Conservation (phyloP, 2,888 invertebrate species). For the Lumbricus terrestris region DNA sequence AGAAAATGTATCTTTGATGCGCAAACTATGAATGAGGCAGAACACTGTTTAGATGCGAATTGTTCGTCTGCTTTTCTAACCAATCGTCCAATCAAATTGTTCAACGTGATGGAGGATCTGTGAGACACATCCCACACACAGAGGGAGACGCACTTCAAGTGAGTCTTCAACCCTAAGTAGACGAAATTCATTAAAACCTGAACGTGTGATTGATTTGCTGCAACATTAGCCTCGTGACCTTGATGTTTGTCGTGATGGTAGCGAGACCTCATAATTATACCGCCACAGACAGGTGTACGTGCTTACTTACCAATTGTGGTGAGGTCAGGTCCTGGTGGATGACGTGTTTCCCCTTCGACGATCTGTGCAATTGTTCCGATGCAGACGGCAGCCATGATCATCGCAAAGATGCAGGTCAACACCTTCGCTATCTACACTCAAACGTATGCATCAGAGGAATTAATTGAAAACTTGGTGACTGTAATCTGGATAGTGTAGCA, state of each 20-base stretch:
- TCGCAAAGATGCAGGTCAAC: constrained; percentile 48
- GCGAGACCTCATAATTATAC: neutral
- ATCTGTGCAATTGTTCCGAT: constrained; percentile 50
- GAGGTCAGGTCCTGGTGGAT: neutral
- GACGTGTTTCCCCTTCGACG: constrained; percentile 38
- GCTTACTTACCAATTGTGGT: neutral
- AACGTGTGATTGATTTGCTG: neutral
- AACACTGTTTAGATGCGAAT: neutral
- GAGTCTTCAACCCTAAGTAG: neutral
- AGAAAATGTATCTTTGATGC: too few species aligned
- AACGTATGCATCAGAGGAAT: too few species aligned
- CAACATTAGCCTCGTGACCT: too few species aligned
- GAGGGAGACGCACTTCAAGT: too few species aligned
- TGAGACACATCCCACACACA: neutral
- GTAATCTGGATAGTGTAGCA: too few species aligned
- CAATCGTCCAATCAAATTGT: too few species aligned
- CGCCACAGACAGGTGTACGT: too few species aligned
- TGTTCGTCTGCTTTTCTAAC: too few species aligned
- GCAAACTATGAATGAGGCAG: neutral
- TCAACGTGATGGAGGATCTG: neutral
- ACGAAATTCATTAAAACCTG: neutral
- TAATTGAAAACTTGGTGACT: too few species aligned
- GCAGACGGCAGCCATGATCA: constrained; percentile 50
- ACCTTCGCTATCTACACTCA: constrained; percentile 46
- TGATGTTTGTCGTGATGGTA: too few species aligned